Percentiles rank a stretch among this genome's conserved stretches.
Conservation (phyloP, 1,140 invertebrate genomes). For the Cotesia glomerata region DNA sequence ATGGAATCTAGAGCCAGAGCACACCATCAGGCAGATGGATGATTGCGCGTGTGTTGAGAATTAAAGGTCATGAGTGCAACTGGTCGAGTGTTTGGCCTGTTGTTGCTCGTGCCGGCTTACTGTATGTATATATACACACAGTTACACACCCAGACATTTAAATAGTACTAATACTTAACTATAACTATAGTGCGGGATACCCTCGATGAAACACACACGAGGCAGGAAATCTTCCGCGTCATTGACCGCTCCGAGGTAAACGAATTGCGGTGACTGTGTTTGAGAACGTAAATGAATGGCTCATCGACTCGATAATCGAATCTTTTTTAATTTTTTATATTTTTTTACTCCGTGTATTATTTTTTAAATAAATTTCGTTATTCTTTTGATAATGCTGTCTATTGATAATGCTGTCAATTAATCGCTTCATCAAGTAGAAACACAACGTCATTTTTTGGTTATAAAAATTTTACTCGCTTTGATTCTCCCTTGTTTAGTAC, state of each 20-base stretch:
- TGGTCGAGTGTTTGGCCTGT: neutral
- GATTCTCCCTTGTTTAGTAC: neutral
- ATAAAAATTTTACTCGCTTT: neutral
- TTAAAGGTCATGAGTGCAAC: slow-evolving; percentile 30
- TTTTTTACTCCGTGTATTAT: neutral
- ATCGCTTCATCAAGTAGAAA: slow-evolving; percentile 5
- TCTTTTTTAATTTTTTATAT: slow-evolving; percentile 7
- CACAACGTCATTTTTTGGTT: slow-evolving; percentile 4
- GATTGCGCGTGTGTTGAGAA: slow-evolving; percentile 47
- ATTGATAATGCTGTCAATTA: slow-evolving; percentile 9
- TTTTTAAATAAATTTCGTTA: neutral
- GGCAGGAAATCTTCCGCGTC: slow-evolving; percentile 23
- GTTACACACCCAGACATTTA: no score
- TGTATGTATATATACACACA: no score
- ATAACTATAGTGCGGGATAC: no score
- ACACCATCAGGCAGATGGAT: slow-evolving; percentile 34
- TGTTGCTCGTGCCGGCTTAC: neutral
- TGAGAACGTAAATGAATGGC: slow-evolving; percentile 18
- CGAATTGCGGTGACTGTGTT: slow-evolving; percentile 12
- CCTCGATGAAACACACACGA: neutral
- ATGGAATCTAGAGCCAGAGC: no score
- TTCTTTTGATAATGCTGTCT: slow-evolving; percentile 4
- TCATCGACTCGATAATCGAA: slow-evolving; percentile 26
- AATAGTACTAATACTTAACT: no score
- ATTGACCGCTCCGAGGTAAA: slow-evolving; percentile 19